Percentiles rank a stretch among this genome's conserved stretches.
Evolutionary conservation across 2,888 invertebrate genomes (phyloP).

Genomic region (Holacanthella duospinosa): DNA sequence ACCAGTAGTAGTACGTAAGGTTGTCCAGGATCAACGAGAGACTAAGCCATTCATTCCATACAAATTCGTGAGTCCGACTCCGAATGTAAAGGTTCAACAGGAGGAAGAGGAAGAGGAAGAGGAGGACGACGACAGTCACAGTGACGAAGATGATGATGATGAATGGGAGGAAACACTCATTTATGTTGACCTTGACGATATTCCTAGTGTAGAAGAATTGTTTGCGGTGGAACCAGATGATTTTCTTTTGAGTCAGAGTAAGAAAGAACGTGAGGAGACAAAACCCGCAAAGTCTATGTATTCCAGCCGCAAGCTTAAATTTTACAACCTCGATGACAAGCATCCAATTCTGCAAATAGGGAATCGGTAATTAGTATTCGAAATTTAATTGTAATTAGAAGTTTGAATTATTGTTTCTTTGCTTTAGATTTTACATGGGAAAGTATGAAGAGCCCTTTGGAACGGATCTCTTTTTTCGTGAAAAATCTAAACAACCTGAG

Average conservation of each 20-base stretch:
- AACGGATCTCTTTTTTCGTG: background rate
- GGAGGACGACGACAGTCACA: background rate
- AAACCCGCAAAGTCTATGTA: background rate
- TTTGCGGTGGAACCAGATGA: constrained; percentile 30
- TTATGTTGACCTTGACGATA: constrained; percentile 34
- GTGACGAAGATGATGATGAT: constrained; percentile 15
- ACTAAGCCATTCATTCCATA: background rate
- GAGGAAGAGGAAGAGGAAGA: background rate
- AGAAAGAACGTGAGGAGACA: background rate
- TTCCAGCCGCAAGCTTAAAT: background rate
- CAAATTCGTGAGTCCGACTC: background rate
- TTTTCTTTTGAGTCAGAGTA: constrained; percentile 8
- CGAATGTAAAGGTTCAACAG: background rate
- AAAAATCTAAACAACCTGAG: background rate
- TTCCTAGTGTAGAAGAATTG: constrained; percentile 27
- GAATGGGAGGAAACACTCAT: constrained; percentile 32
- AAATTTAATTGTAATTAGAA: background rate
- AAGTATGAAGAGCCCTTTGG: background rate
- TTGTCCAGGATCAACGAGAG: background rate
- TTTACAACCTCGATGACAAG: background rate
- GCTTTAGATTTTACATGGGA: background rate
- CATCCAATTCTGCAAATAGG: background rate
- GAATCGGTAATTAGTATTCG: background rate
- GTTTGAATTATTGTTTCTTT: background rate
- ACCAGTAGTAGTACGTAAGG: background rate